Conservation (phyloP, 2,888 invertebrate species). For the Lasioglossum malachurum region DNA sequence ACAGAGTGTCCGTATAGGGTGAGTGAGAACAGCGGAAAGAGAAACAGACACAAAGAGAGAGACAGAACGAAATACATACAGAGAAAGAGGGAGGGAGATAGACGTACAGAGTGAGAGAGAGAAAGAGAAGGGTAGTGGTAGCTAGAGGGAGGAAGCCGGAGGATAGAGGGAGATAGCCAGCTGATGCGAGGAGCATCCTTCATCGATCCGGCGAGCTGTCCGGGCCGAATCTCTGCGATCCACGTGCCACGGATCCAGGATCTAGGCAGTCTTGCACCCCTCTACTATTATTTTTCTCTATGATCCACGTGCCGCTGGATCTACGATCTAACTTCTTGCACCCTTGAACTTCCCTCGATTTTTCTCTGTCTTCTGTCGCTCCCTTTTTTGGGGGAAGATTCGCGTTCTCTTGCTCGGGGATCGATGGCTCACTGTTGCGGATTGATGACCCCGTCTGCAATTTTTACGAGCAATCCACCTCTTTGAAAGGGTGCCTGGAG, state of each 20-base stretch:
- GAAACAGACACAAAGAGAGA: background rate
- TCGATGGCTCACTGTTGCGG: constrained; percentile 4
- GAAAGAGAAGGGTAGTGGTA: background rate
- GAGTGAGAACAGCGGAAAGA: background rate
- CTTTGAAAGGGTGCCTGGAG: background rate
- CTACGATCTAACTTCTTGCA: background rate
- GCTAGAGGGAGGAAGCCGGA: background rate
- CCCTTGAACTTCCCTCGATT: background rate
- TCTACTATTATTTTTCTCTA: too few relatives aligned
- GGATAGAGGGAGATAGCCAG: constrained; percentile 17
- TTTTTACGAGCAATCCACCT: background rate
- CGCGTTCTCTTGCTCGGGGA: background rate
- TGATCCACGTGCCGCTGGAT: background rate
- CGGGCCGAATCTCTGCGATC: constrained; percentile 41
- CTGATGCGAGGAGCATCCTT: constrained; percentile 56
- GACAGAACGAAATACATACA: background rate
- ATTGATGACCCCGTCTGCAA: constrained; percentile 13
- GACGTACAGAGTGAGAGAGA: background rate
- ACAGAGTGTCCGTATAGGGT: background rate
- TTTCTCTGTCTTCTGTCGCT: background rate
- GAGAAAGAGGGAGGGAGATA: background rate
- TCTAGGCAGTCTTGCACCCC: background rate
- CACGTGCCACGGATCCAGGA: constrained; percentile 26
- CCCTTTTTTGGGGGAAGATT: background rate
- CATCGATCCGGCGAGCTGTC: constrained; percentile 63